Conservation (phyloP, 2,797 vertebrate genomes). For the Myotis daubentonii region DNA sequence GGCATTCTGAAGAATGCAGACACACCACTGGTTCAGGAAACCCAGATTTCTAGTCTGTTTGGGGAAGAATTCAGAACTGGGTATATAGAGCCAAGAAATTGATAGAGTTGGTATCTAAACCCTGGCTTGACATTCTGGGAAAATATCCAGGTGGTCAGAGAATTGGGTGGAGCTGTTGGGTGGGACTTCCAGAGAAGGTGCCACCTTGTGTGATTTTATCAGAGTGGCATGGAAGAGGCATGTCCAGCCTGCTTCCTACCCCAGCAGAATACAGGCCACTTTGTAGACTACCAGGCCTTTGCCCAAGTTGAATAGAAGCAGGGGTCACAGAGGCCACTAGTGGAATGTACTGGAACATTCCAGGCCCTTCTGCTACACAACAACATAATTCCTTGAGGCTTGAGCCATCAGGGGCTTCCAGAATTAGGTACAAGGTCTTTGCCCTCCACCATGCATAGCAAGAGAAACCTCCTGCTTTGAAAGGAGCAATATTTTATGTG, state of each 20-base stretch:
- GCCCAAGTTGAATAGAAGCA: conserved; percentile 48
- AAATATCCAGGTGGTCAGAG: conserved; percentile 48
- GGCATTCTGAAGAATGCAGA: conserved; percentile 12
- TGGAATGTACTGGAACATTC: conserved; percentile 66
- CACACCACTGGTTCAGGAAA: neutral
- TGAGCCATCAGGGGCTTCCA: conserved; percentile 49
- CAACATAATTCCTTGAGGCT: conserved; percentile 23
- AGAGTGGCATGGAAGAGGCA: conserved; percentile 56
- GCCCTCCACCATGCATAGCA: neutral
- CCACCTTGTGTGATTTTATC: conserved; percentile 58
- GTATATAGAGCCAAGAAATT: conserved; percentile 21
- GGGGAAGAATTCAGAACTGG: conserved; percentile 35
- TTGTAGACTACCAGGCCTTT: conserved; percentile 50
- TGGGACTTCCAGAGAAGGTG: conserved; percentile 59
- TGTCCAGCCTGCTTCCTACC: conserved; percentile 41
- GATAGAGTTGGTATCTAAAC: conserved; percentile 41
- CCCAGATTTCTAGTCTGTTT: neutral
- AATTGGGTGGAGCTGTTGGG: conserved; percentile 51
- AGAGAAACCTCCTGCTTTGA: conserved; percentile 43
- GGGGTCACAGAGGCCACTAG: conserved; percentile 51
- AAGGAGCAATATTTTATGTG: neutral
- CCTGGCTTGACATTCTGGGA: conserved; percentile 49
- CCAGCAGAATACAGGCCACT: conserved; percentile 28
- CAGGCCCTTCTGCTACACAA: neutral
- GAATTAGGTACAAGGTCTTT: conserved; percentile 12